phyloP scores from a whole-genome alignment of 2,113 vertebrate genomes.

The Menidia beryllina region DNA sequence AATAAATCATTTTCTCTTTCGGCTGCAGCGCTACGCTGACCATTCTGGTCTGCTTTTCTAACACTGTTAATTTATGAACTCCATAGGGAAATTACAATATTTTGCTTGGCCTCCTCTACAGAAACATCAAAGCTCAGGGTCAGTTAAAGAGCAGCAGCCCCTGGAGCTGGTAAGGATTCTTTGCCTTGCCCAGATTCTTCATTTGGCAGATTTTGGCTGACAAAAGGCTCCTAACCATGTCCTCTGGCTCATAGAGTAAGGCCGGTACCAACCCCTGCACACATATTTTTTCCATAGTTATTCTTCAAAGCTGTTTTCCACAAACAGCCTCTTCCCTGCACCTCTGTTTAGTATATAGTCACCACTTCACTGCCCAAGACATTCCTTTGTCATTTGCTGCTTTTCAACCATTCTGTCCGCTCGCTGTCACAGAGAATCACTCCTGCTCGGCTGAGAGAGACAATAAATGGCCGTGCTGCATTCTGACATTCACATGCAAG shows the following conservation, averaged over 20 bases:
- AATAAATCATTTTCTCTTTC: constrained; percentile 10
- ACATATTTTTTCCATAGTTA: constrained; percentile 10
- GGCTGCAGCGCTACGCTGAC: constrained; percentile 18
- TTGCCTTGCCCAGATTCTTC: constrained; percentile 45
- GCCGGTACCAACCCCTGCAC: constrained; percentile 1
- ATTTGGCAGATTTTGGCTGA: constrained; percentile 37
- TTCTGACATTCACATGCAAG: constrained; percentile 47
- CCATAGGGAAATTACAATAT: constrained; percentile 46
- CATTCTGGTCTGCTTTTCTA: constrained; percentile 28
- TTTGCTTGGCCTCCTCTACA: constrained; percentile 43
- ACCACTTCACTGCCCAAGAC: background rate
- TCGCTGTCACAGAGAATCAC: constrained; percentile 43
- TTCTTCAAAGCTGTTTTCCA: constrained; percentile 7
- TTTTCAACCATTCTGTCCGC: constrained; percentile 17
- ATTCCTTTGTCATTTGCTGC: constrained; percentile 25
- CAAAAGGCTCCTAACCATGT: constrained; percentile 28
- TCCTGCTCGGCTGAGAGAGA: constrained; percentile 41
- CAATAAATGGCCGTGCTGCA: constrained; percentile 43
- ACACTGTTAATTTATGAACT: constrained; percentile 50
- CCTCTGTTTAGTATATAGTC: constrained; percentile 8
- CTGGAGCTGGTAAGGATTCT: constrained; percentile 51
- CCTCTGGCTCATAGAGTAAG: constrained; percentile 24
- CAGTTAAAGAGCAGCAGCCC: constrained; percentile 54
- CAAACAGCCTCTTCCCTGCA: background rate
- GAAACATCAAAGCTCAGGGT: constrained; percentile 47